phyloP scores from a whole-genome alignment of 1,140 invertebrate genomes.

The Tribolium madens region DNA sequence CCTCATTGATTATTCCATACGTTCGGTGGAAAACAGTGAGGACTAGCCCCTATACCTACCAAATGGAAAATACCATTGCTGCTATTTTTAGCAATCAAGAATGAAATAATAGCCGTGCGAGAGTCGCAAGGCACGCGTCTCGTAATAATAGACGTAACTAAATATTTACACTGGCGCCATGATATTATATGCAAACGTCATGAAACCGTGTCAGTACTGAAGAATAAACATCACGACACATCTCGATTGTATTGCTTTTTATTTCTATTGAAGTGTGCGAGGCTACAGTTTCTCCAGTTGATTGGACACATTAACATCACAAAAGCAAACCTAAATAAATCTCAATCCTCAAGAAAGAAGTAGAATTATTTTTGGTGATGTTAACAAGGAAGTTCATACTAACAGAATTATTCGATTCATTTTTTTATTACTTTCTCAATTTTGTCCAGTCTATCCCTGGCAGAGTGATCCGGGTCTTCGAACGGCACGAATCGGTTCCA shows the following conservation, averaged over 20 bases:
- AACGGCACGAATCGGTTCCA: too few species aligned
- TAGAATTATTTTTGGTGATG: too few species aligned
- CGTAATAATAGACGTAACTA: conserved; percentile 45
- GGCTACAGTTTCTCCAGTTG: too few species aligned
- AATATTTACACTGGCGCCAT: conserved; percentile 50
- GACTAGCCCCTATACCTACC: conserved; percentile 1
- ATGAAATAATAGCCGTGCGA: conserved; percentile 29
- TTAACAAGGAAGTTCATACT: too few species aligned
- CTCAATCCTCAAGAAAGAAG: too few species aligned
- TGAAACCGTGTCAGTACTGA: conserved; percentile 43
- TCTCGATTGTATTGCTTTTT: neutral
- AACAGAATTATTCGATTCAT: too few species aligned
- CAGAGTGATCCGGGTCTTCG: too few species aligned
- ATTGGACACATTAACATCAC: too few species aligned
- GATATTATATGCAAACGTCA: conserved; percentile 49
- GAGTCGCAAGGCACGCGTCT: conserved; percentile 29
- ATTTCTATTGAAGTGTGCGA: neutral
- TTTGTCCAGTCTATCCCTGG: too few species aligned
- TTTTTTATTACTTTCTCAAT: too few species aligned
- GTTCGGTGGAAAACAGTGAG: neutral
- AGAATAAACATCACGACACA: conserved; percentile 7
- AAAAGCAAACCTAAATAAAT: too few species aligned
- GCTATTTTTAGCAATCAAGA: conserved; percentile 17
- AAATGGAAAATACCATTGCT: neutral
- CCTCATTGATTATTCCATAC: conserved; percentile 49